Percentiles rank a stretch among this genome's conserved stretches.
Evolutionary conservation across 2,888 invertebrate genomes (phyloP).

Genomic region (Altica lythri): DNA sequence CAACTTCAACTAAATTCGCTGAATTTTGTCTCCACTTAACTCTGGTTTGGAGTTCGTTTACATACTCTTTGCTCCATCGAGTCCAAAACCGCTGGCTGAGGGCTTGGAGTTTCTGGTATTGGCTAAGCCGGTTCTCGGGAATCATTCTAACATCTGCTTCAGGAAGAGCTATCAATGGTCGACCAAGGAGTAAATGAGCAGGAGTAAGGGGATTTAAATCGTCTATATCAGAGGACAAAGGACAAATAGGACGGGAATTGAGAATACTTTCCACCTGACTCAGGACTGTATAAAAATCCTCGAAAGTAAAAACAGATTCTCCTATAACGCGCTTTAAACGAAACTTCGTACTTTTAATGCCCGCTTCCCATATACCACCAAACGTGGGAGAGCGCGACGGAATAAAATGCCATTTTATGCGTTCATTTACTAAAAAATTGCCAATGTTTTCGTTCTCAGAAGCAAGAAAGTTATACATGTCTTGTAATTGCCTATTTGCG

Average conservation of each 20-base stretch:
- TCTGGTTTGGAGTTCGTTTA: slow-evolving; percentile 32
- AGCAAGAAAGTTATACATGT: slow-evolving; percentile 16
- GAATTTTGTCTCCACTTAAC: slow-evolving; percentile 31
- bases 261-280: slow-evolving; percentile 36
- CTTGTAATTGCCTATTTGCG: slow-evolving; percentile 28
- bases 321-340: slow-evolving; percentile 26
- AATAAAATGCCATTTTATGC: slow-evolving; percentile 39
- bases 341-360: slow-evolving; percentile 23
- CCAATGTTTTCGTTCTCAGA: background rate
- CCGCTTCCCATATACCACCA: slow-evolving; percentile 38
- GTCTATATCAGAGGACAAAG: slow-evolving; percentile 27
- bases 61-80: slow-evolving; percentile 29
- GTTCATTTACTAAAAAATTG: slow-evolving; percentile 15
- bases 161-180: slow-evolving; percentile 26
- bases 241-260: slow-evolving; percentile 34
- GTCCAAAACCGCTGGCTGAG: slow-evolving; percentile 19
- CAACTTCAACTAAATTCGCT: slow-evolving; percentile 19
- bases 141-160: slow-evolving; percentile 18
- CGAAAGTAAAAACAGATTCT: slow-evolving; percentile 22
- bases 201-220: slow-evolving; percentile 30
- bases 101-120: too few relatives aligned
- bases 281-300: slow-evolving; percentile 28
- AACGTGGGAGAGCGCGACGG: slow-evolving; percentile 36
- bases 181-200: slow-evolving; percentile 31
- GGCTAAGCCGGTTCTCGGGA: too few relatives aligned